A percentile compares a stretch with the other conserved stretches of the same genome.
These are phyloP conservation scores for Drosophila atripex DNA, from an alignment of 2,888 invertebrate genomes.

Conservation along the genomic window DNA sequence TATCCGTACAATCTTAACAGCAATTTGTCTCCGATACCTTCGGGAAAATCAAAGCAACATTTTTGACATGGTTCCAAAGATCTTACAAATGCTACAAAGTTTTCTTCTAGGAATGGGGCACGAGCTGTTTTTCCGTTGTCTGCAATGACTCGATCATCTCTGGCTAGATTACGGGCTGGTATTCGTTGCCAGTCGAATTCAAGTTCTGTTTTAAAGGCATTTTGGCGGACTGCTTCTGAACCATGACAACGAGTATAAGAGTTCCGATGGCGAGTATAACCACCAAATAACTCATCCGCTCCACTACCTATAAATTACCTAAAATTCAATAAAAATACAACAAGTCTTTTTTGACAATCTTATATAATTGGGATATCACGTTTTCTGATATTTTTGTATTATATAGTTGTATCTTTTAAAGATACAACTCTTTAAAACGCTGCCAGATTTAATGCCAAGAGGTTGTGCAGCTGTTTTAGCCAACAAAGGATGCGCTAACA, in stretches of 20 bases:
- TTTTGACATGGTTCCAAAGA: slow-evolving; percentile 87
- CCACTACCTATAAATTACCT: slow-evolving; percentile 96
- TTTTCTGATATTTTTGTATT: too few species aligned
- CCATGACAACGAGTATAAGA: slow-evolving; percentile 86
- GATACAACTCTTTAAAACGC: too few species aligned
- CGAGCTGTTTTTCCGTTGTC: slow-evolving; percentile 94
- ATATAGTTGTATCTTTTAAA: too few species aligned
- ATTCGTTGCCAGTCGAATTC: slow-evolving; percentile 93
- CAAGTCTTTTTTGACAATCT: too few species aligned
- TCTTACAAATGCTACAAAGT: slow-evolving; percentile 87
- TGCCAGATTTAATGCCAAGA: too few species aligned
- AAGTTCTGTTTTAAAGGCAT: slow-evolving; percentile 87
- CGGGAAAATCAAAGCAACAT: slow-evolving; percentile 84
- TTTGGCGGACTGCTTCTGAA: slow-evolving; percentile 74
- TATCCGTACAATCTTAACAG: slow-evolving; percentile 90
- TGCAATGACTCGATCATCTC: slow-evolving; percentile 96
- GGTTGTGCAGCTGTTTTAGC: too few species aligned
- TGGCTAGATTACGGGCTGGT: slow-evolving; percentile 94
- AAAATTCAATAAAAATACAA: too few species aligned
- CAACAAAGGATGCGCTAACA: too few species aligned
- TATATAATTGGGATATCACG: too few species aligned
- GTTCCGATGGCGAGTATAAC: slow-evolving; percentile 94
- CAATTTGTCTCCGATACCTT: slow-evolving; percentile 97
- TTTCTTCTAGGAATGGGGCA: slow-evolving; percentile 91
- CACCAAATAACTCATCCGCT: slow-evolving; percentile 98